phyloP scores from a whole-genome alignment of 2,113 vertebrate genomes.

The Dascyllus trimaculatus region DNA sequence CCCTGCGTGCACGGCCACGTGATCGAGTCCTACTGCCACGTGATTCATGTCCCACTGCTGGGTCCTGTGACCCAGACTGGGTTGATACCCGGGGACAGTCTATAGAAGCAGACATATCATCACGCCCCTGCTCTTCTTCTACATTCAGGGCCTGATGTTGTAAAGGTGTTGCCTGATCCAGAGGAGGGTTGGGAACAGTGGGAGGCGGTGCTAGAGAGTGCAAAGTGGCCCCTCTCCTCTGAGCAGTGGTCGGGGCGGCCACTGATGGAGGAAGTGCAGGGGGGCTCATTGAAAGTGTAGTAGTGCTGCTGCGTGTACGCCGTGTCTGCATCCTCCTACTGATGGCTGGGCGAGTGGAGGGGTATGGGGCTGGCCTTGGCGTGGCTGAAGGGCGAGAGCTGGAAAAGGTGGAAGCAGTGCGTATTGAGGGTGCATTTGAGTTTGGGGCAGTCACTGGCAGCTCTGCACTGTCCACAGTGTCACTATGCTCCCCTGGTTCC shows the following conservation, averaged over 20 bases:
- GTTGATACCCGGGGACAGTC: conserved; percentile 76
- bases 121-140: conserved; percentile 77
- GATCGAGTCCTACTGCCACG: conserved; percentile 89
- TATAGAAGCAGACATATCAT: conserved; percentile 54
- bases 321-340: conserved; percentile 83
- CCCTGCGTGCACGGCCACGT: conserved; percentile 87
- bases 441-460: conserved; percentile 61
- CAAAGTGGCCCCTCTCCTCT: conserved; percentile 76
- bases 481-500: conserved; percentile 84
- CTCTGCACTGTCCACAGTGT: conserved; percentile 72
- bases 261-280: conserved; percentile 71
- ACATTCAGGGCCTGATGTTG: conserved; percentile 65
- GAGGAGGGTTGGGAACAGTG: conserved; percentile 49
- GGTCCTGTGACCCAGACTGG: conserved; percentile 64
- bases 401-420: conserved; percentile 61
- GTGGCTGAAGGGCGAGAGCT: conserved; percentile 59
- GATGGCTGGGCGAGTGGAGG: conserved; percentile 74
- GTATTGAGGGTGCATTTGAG: conserved; percentile 64
- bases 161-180: conserved; percentile 61
- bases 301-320: conserved; percentile 87
- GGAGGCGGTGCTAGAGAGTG: conserved; percentile 61
- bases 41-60: conserved; percentile 67
- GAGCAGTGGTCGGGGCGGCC: conserved; percentile 54
- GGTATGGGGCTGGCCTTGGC: conserved; percentile 72
- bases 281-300: conserved; percentile 65